These are phyloP conservation scores for Apostichopus californicus DNA, from an alignment of 35 echinoderm and acorn worm genomes.

Conservation along the genomic window DNA sequence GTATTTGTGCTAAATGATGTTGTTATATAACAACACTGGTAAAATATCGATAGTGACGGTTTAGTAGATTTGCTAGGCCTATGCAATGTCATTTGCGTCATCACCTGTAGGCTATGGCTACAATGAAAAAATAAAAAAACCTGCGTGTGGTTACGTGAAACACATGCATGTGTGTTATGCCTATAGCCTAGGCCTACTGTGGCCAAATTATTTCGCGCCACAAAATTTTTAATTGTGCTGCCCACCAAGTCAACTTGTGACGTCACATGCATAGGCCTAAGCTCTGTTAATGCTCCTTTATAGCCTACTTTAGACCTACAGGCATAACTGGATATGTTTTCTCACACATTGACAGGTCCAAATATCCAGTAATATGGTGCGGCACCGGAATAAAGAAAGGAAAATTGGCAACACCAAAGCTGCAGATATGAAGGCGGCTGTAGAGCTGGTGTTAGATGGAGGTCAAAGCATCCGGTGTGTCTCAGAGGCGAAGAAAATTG, in stretches of 20 bases:
- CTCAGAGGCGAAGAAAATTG: not conserved
- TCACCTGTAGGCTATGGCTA: too few species aligned
- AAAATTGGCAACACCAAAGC: slow-evolving; percentile 15
- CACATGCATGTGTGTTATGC: not conserved
- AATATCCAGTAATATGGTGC: slow-evolving; percentile 4
- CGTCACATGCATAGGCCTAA: too few species aligned
- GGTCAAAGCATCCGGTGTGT: slow-evolving; percentile 24
- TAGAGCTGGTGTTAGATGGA: slow-evolving; percentile 7
- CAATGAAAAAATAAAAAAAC: not conserved
- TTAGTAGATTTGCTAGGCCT: not conserved
- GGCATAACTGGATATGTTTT: not conserved
- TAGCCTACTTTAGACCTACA: not conserved
- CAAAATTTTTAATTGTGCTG: too few species aligned
- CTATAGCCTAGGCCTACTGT: not conserved
- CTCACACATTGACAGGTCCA: not conserved
- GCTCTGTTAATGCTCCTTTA: too few species aligned
- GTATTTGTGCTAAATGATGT: not conserved
- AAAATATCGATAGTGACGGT: not conserved
- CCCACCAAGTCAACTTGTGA: too few species aligned
- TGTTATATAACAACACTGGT: not conserved
- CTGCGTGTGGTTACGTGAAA: not conserved
- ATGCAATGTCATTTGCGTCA: not conserved
- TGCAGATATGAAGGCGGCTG: slow-evolving; percentile 36
- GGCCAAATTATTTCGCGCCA: not conserved
- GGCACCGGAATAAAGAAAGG: not conserved